Conservation (phyloP, 2,797 vertebrate species). For the Microcaecilia unicolor region DNA sequence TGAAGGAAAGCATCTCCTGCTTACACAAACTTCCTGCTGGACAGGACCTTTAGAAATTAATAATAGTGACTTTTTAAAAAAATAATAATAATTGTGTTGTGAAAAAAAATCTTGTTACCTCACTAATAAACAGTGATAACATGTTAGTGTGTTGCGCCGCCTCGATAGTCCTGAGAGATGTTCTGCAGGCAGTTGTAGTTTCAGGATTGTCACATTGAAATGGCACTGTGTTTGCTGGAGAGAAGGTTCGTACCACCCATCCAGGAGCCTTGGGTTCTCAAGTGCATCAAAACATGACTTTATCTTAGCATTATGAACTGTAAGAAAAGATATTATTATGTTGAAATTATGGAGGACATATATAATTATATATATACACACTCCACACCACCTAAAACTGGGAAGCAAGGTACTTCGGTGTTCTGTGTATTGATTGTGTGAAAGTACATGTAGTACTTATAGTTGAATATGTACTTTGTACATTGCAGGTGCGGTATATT, state of each 20-base stretch:
- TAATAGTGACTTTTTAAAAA: constrained; percentile 37
- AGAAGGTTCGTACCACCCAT: constrained; percentile 21
- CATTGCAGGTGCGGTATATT: constrained; percentile 15
- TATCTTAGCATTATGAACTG: constrained; percentile 9
- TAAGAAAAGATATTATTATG: constrained; percentile 7
- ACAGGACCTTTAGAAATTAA: constrained; percentile 44
- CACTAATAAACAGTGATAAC: constrained; percentile 35
- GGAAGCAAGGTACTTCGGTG: constrained; percentile 2
- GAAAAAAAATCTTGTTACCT: constrained; percentile 47
- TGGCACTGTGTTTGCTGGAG: constrained; percentile 2
- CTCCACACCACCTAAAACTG: constrained; percentile 12
- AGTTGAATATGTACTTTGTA: constrained; percentile 23
- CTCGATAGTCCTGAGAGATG: constrained; percentile 27
- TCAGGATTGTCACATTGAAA: constrained; percentile 11
- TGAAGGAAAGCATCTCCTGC: constrained; percentile 41
- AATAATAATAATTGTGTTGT: constrained; percentile 42
- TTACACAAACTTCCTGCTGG: constrained; percentile 50
- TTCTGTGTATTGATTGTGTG: constrained; percentile 10
- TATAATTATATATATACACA: constrained; percentile 5
- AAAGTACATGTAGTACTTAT: constrained; percentile 14
- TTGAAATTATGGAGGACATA: constrained; percentile 1
- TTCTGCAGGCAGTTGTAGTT: constrained; percentile 26
- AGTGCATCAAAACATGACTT: constrained; percentile 22
- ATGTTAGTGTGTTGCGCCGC: constrained; percentile 25
- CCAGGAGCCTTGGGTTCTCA: constrained; percentile 12